phyloP scores from a whole-genome alignment of 2,888 invertebrate species.

The Entomobrya multifasciata region DNA sequence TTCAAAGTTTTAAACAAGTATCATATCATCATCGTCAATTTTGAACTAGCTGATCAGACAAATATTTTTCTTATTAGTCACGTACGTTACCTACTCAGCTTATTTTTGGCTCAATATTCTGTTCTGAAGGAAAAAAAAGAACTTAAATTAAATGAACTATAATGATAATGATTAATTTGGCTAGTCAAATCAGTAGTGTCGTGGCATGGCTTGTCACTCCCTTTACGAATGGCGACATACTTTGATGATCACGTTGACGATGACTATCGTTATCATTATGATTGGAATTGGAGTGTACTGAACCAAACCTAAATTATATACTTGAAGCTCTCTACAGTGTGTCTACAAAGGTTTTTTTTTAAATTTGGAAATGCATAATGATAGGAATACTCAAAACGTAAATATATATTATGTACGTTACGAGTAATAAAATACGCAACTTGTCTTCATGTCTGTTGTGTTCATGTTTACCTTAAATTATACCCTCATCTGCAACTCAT shows the following conservation, averaged over 20 bases:
- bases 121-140: neutral
- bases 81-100: neutral
- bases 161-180: constrained; percentile 20
- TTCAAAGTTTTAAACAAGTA: neutral
- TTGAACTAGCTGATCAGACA: neutral
- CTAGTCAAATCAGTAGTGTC: neutral
- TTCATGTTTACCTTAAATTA: neutral
- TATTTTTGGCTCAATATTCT: constrained; percentile 14
- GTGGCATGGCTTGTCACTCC: neutral
- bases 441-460: constrained; percentile 1
- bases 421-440: neutral
- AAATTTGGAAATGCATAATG: too few relatives aligned
- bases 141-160: neutral
- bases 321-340: neutral
- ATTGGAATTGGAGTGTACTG: neutral
- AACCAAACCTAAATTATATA: neutral
- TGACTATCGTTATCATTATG: constrained; percentile 12
- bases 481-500: neutral
- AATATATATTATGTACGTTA: neutral
- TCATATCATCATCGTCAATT: neutral
- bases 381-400: too few relatives aligned
- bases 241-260: neutral
- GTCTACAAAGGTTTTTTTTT: too few relatives aligned
- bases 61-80: constrained; percentile 28
- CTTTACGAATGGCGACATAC: neutral